Evolutionary conservation across 1,140 invertebrate species (phyloP), one percentile per base, ranked within the genome.

Genomic region (Oscheius sp.): DNA sequence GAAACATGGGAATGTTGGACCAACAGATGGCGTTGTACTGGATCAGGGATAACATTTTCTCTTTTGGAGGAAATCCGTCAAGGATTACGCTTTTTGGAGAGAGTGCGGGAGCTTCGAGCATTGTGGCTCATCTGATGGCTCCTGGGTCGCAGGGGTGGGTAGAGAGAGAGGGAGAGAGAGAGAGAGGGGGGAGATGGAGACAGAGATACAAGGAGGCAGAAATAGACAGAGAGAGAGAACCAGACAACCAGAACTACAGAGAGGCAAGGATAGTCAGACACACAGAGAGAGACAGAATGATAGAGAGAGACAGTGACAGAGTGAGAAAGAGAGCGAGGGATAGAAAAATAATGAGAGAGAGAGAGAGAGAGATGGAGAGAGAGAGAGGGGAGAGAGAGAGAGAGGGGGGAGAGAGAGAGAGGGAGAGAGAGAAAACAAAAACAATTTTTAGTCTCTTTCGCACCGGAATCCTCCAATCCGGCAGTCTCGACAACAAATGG

Each of bases 21-120:
- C 58, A 83, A 68, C 80, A 85, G 66, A 52, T 96, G 91, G 94
- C 93, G 4, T 88, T 95, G 29, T 90, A 93, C 81, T 95, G 93
- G 92, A 90, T 98, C 3, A 90, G 91, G 81, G 91, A 95, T 81
- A 97, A 99, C 86, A 95, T 97, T 71, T 89, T 89, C 65, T 88
- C 89, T 31, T 97, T 99, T 85, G 94, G 94, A 42, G 95, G 95
- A 1, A 94, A 97, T 86, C 91, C 93, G 13, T 89, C 93, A 77
- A 70, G 65, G 13, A 78, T 98, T n/a, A 96, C 94, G 0, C 86
- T 98, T 13, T 96, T 97, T 83, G 95, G 95, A n/a, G 95, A 98
- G 86, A 94, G 92, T 76, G 94, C 95, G 10, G 95, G 95, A 18
- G 94, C 94, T 1, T 92, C 92, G 3, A 92, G 92, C 36, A 92